These are phyloP conservation scores for Polydrusus cervinus DNA, from an alignment of 2,888 invertebrate species.

Conservation along the genomic window DNA sequence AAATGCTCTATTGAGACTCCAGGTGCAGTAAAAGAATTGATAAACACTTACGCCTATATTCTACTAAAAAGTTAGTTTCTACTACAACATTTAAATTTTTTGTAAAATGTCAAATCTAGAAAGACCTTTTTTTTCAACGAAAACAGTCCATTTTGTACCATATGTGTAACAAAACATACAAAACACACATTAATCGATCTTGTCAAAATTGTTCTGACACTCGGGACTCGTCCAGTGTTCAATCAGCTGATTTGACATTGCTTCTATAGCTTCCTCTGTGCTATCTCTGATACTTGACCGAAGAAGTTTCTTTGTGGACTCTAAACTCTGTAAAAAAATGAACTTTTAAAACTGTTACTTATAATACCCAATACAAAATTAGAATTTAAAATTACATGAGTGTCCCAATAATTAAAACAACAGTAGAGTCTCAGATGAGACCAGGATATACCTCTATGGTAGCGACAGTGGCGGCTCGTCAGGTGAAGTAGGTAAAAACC, in stretches of 20 bases:
- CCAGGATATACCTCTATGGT: too few species aligned
- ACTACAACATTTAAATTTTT: background rate
- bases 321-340: conserved; percentile 76
- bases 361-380: too few species aligned
- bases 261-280: conserved; percentile 77
- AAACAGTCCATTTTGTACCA: conserved; percentile 28
- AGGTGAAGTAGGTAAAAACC: too few species aligned
- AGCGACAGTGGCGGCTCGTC: too few species aligned
- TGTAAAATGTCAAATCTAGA: conserved; percentile 14
- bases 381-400: too few species aligned
- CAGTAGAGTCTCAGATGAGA: too few species aligned
- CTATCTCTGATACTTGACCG: conserved; percentile 76
- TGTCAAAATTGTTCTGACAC: conserved; percentile 75
- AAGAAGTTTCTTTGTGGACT: conserved; percentile 75
- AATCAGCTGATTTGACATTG: conserved; percentile 80
- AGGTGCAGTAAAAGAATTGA: background rate
- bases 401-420: too few species aligned
- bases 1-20: too few species aligned
- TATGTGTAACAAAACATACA: conserved; percentile 8
- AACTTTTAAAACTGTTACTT: background rate
- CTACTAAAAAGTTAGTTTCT: conserved; percentile 4
- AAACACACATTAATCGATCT: conserved; percentile 15
- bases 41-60: background rate
- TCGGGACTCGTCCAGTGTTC: conserved; percentile 84
- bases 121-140: background rate